Base-by-base conservation (phyloP, 2,113 vertebrate species). In the Okapia johnstoni region DNA sequence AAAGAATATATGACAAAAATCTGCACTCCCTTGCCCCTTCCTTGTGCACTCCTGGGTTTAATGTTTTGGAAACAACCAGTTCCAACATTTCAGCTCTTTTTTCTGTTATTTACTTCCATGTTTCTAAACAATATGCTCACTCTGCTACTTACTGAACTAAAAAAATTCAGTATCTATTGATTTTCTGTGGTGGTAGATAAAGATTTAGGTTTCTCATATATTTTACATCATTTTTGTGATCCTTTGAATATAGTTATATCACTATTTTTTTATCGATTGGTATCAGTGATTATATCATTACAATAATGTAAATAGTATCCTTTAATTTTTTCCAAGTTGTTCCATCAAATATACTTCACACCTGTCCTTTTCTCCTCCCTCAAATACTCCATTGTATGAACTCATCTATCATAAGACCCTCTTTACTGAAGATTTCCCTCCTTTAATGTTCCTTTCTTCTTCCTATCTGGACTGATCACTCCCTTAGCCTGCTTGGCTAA, bases 261-360 rank as follows among this genome's bases (percentile, higher is more conserved):
- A 88, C 55, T 48, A 85, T 52, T 93, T 86, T 85, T 66, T 73
- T 48, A 25, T 88, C 92, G 63, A 76, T 48, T 84, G 43, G 5
- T 81, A 70, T 66, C 66, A 66, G 50, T 58, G 5, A 80, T 93
- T 63, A 57, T 84, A 80, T 86, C 88, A 36, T 95, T 95, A 48
- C 3, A 43, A 58, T 63, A 92, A 92, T 43, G 4, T 55, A 93
- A 89, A 85, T 13, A 90, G 36, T 81, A 90, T 93, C 79, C 30
- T 63, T 91, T 36, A 73, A 60, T 50, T 85, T 85, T 97, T 95
- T 80, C 58, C 40, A 92, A 85, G 7, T 97, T 93, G 23, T 26
- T 77, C 30, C 52, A 90, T 93, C n/a, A 90, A 85, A 90, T 90
- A 86, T 76, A 13, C 26, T 8, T 81, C 30, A n/a, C n/a, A 80